Base-by-base conservation (phyloP, 2,888 invertebrate species). In the Osmoderma eremita region DNA sequence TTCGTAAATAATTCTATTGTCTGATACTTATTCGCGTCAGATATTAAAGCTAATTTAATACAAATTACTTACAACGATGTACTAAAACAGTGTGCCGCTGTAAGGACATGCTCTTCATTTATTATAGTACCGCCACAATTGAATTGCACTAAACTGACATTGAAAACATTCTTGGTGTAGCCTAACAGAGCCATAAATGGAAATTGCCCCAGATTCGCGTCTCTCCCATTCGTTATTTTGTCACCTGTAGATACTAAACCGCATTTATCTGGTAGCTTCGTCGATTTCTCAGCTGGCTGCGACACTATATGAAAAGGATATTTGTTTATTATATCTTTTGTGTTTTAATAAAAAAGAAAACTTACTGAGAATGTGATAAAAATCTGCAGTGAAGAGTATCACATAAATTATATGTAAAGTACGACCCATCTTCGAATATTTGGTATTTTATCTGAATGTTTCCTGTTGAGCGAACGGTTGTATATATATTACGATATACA, bases 141-240 rank as follows among this genome's bases (percentile, higher is more conserved):
- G 63, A 77, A 78, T 70, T 78, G 76, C 0, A 71, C 70, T 24
- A 75, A 64, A 62, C 67, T 50, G 1, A 72, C 18, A n/a, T 53
- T 17, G n/a, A 15, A 10, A 18, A 58, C 42, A 39, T 71, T 70
- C 78, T 78, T 72, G 73, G 41, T 74, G 62, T 85, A 84, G 72
- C 83, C 84, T 30, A 85, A 73, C 0, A 85, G 79, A 0, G 83
- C 84, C 83, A 88, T 86, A 88, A 88, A 88, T 0, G 88, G 88
- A 74, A 85, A 88, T 71, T 87, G 85, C 18, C 84, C 86, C 0
- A 85, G 75, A 0, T 78, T 80, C 0, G 85, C 83, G 41, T 77
- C 76, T 50, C 82, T 79, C 0, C 87, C 87, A 0, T 85, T 85
- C 15, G 83, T 73, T 20, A 87, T 83, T 53, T 83, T 81, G 39